phyloP scores from a whole-genome alignment of 2,113 vertebrate genomes.

The Megaceryle maxima region DNA sequence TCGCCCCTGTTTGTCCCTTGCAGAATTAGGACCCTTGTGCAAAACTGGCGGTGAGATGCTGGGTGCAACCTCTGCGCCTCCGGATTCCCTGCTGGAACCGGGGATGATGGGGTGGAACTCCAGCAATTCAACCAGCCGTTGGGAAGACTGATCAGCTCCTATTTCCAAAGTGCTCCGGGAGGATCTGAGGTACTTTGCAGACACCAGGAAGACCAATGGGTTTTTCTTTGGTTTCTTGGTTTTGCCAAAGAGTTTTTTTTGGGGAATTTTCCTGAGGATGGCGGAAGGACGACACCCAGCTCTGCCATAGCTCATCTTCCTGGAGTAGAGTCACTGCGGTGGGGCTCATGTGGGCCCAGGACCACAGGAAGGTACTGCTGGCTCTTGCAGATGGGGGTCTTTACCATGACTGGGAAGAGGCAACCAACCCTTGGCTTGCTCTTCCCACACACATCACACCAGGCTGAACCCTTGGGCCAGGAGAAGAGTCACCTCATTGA shows the following conservation, averaged over 20 bases:
- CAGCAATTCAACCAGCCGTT: background rate
- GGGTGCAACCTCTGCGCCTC: background rate
- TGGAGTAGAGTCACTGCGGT: fast-evolving
- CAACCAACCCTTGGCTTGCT: background rate
- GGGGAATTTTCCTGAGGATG: background rate
- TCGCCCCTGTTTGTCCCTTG: background rate
- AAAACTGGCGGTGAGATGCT: fast-evolving
- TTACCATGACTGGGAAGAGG: background rate
- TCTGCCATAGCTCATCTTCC: background rate
- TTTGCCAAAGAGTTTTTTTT: background rate
- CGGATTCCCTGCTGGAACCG: background rate
- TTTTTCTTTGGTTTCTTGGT: fast-evolving
- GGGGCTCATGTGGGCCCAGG: background rate
- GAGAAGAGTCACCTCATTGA: background rate
- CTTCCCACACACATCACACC: background rate
- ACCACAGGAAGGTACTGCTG: fast-evolving
- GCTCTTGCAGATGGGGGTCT: background rate
- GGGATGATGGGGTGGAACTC: background rate
- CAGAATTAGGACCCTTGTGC: background rate
- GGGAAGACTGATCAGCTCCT: background rate
- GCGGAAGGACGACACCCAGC: background rate
- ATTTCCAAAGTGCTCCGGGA: background rate
- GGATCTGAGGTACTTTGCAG: background rate
- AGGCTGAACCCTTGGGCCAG: background rate
- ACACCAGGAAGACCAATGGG: fast-evolving